Evolutionary conservation across 2,888 invertebrate species (phyloP).

Genomic region (Chironomus riparius): DNA sequence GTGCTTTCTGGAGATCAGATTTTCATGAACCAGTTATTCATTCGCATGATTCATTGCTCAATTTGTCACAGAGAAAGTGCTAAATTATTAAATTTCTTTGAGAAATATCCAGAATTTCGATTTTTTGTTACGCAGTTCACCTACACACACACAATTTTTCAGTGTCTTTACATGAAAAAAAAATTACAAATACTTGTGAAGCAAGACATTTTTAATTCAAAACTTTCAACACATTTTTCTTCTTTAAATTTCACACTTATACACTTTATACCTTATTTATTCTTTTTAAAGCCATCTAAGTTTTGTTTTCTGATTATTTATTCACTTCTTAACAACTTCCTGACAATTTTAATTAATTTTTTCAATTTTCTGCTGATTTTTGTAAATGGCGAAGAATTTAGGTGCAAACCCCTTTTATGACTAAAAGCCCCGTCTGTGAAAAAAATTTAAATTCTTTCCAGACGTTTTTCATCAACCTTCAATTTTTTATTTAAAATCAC

Average conservation of each 20-base stretch:
- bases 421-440: too few species aligned
- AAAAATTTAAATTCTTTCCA: too few species aligned
- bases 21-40: not conserved
- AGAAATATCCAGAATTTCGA: conserved; percentile 26
- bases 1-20: not conserved
- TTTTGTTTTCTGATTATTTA: conserved; percentile 40
- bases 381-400: too few species aligned
- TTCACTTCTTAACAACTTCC: too few species aligned
- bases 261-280: conserved; percentile 81
- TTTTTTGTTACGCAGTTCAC: conserved; percentile 41
- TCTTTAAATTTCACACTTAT: conserved; percentile 31
- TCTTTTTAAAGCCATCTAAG: conserved; percentile 93
- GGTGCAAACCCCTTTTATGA: too few species aligned
- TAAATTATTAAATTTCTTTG: not conserved
- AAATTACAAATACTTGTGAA: conserved; percentile 21
- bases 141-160: conserved; percentile 51
- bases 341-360: too few species aligned
- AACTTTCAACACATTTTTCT: conserved; percentile 29
- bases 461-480: too few species aligned
- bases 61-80: not conserved
- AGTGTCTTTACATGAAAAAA: conserved; percentile 46
- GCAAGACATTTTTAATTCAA: conserved; percentile 29
- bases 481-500: too few species aligned
- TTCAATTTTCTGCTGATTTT: too few species aligned
- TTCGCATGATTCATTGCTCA: not conserved